Base-by-base conservation (phyloP, 2,888 invertebrate genomes). In the Spatulosminthurus flaviceps region DNA sequence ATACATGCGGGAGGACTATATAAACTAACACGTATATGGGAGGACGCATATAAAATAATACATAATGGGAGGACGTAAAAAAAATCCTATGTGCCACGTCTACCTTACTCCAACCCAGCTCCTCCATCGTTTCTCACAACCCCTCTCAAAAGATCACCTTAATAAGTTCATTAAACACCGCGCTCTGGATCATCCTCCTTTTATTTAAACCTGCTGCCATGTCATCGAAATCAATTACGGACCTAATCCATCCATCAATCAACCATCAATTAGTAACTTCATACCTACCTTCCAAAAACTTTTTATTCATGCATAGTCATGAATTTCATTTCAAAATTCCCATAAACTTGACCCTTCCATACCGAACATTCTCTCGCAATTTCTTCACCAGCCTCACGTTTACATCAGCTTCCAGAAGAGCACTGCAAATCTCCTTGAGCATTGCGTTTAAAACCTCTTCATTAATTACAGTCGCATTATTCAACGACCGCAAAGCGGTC, bases 141-240 rank as follows among this genome's bases (percentile, higher is more conserved):
- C 4, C 34, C 34, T 34, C n/a, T n/a, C n/a, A n/a, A n/a, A n/a
- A n/a, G n/a, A n/a, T n/a, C n/a, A 96, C 95, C 91, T 98, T 98
- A 13, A 98, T 94, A 77, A 99, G 92, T 89, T 99, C 98, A 88
- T 97, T 96, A 88, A 97, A 98, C 0, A 99, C 98, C 77, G 98
- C 97, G 85, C 96, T 98, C 88, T 99, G 98, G 86, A 99, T 99
- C 95, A 99, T 97, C 79, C 97, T 91, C 75, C 98, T 90, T 87
- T 99, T 99, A 88, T 99, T 99, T 71, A 99, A 92, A 9, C 99
- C 99, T 60, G 95, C 95, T 86, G 98, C 98, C 97, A 99, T 99
- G 88, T 99, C 99, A 87, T 99, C 98, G 89, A 99, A 99, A 89
- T 99, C 97, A 88, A 99, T 98, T 83, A 97, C 96, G 70, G 94